Evolutionary conservation across 2,888 invertebrate species (phyloP), one percentile per base, ranked within the genome.

Genomic region (Drosophila nigricruria): DNA sequence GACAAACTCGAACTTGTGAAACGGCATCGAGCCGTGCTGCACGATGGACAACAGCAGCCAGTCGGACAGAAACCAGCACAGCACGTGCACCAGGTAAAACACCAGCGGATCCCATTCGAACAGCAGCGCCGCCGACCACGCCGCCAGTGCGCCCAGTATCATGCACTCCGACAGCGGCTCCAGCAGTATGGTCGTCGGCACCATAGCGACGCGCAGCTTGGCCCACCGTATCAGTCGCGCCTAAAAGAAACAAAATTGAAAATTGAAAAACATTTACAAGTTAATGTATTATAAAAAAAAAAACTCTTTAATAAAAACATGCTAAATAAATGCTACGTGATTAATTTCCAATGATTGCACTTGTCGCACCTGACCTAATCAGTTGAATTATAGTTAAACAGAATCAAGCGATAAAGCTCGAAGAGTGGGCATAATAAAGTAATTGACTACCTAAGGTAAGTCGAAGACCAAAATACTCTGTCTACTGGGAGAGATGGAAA

Each of bases 111-210:
- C 97, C 94, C 97, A 97, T 79, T 95, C 95, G 89, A 99, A 97
- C 38, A 99, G 94, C 56, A 95, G 92, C 60, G 95, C 95, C 4
- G 96, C 96, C 0, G 98, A 96, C 97, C 97, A 97, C 0, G 98
- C 96, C 34, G 97, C 96, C 90, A 97, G 95, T n/a, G 97, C 96
- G 47, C 99, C 99, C 45, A 98, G 95, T 32, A 99, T 95, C 94
- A 99, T 94, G 92, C 99, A 99, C 94, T 99, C 99, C 57, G 97
- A 97, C 52, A 99, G 94, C 0, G 99, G 99, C 93, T 99, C 99
- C 73, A 99, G 94, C 45, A 99, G 90, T 77, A 98, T 96, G 47
- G 97, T 97, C 38, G 96, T 95, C 1, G 99, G 99, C 74, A 99
- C 94, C 98, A 99, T 99, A 16, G 99, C 98, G 70, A 98, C 96